Evolutionary conservation across 2,113 vertebrate species (phyloP), one percentile per base, ranked within the genome.

Genomic region (Oncorhynchus masou): DNA sequence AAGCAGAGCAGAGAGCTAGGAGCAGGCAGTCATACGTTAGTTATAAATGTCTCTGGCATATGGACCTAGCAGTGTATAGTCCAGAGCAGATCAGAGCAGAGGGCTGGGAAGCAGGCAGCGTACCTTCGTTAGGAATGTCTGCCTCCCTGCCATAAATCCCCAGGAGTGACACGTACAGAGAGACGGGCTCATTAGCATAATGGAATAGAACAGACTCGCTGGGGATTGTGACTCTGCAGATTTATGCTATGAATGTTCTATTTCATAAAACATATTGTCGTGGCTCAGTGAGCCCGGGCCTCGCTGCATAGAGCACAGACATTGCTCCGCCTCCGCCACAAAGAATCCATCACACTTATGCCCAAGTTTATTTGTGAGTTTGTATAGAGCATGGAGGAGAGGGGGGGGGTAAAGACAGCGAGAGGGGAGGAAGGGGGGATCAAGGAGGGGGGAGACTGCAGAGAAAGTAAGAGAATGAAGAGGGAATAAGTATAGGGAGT

Each of bases 131-230:
- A 45, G 9, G 3, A 45, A 81, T 75, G 71, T 77, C 76, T 78
- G 70, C 73, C 74, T 73, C 2, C 75, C 31, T 78, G 84, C 80
- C 71, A 79, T 71, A 76, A 74, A 79, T 87, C 81, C 88, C 80
- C 75, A 51, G 73, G 79, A 86, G 87, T 72, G 76, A 74, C 80
- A 88, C 75, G 67, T 49, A 67, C 72, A 77, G 34, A 67, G 29
- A 68, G 73, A 69, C 39, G 20, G 78, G 73, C 81, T 81, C 74
- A 90, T 92, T 90, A 89, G 76, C 87, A 89, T 90, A 86, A 85
- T 90, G 85, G 78, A 88, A 91, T 83, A 77, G 78, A 76, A 80
- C 81, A 80, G 78, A 81, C 81, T 86, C 84, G 73, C 78, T 81
- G 74, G 80, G 82, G 79, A 86, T 89, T 79, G 83, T 84, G 86